These are phyloP conservation scores for Stegodyphus mimosarum DNA, from an alignment of 1,140 invertebrate genomes.

Conservation along the genomic window DNA sequence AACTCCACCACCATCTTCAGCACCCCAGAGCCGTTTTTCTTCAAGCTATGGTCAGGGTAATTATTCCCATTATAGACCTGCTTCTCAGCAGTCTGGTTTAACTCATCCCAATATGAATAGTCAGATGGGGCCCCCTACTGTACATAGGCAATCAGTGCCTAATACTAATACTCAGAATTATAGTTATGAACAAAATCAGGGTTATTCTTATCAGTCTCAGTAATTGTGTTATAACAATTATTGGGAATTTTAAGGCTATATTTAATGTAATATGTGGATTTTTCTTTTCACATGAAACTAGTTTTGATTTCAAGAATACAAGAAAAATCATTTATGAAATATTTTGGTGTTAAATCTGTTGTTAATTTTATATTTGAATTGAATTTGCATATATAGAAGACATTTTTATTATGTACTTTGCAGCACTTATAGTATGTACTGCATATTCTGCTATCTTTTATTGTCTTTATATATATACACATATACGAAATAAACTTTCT, in stretches of 20 bases:
- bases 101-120: constrained; percentile 21
- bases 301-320: no score
- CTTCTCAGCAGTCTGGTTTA: constrained; percentile 22
- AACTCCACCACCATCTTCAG: constrained; percentile 41
- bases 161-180: background rate
- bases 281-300: background rate
- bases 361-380: no score
- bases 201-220: background rate
- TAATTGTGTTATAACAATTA: background rate
- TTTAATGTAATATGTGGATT: background rate
- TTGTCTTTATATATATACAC: no score
- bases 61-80: constrained; percentile 27
- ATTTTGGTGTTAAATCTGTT: no score
- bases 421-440: no score
- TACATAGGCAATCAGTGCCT: constrained; percentile 13
- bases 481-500: no score
- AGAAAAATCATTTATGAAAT: no score
- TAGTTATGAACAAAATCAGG: constrained; percentile 5
- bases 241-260: background rate
- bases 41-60: constrained; percentile 32
- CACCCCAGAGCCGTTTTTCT: constrained; percentile 30
- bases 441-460: no score
- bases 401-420: no score
- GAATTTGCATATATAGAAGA: no score
- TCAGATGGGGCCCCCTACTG: constrained; percentile 18